Percentiles rank a stretch among this genome's conserved stretches.
Conservation (phyloP, 1,140 invertebrate genomes). For the Chironomus tepperi region DNA sequence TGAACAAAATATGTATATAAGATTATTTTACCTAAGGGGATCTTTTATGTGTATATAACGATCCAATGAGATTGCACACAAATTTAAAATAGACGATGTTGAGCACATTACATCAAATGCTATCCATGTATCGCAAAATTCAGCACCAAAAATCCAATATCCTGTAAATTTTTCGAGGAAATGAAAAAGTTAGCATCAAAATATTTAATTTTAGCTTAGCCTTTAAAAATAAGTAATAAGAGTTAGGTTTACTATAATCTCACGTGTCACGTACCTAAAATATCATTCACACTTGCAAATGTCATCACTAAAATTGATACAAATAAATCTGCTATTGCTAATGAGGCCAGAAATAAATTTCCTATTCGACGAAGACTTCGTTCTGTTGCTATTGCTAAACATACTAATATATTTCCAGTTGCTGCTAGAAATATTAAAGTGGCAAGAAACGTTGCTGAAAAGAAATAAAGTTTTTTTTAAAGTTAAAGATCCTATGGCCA, state of each 20-base stretch:
- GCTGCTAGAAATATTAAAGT: constrained; percentile 80
- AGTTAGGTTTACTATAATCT: too few species aligned
- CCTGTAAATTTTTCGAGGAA: constrained; percentile 30
- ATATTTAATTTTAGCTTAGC: too few species aligned
- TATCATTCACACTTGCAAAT: constrained; percentile 71
- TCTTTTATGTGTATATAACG: constrained; percentile 92
- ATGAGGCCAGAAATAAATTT: constrained; percentile 83
- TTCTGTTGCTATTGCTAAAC: constrained; percentile 89
- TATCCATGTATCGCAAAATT: constrained; percentile 94
- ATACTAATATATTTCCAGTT: constrained; percentile 83
- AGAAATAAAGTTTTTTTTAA: constrained; percentile 28
- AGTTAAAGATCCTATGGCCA: neutral
- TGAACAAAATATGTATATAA: too few species aligned
- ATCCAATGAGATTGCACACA: constrained; percentile 92
- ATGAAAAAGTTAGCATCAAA: neutral
- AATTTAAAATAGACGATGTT: constrained; percentile 90
- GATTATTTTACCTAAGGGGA: constrained; percentile 56
- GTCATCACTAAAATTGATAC: constrained; percentile 86
- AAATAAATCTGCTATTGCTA: constrained; percentile 86
- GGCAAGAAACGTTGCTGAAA: constrained; percentile 67
- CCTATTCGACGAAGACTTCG: constrained; percentile 75
- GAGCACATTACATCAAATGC: constrained; percentile 96
- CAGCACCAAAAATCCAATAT: constrained; percentile 87
- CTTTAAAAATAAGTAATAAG: too few species aligned
- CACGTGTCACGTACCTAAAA: constrained; percentile 45